Percentiles rank a stretch among this genome's conserved stretches.
phyloP scores from a whole-genome alignment of 2,113 vertebrate species.

The Semicossyphus pulcher region DNA sequence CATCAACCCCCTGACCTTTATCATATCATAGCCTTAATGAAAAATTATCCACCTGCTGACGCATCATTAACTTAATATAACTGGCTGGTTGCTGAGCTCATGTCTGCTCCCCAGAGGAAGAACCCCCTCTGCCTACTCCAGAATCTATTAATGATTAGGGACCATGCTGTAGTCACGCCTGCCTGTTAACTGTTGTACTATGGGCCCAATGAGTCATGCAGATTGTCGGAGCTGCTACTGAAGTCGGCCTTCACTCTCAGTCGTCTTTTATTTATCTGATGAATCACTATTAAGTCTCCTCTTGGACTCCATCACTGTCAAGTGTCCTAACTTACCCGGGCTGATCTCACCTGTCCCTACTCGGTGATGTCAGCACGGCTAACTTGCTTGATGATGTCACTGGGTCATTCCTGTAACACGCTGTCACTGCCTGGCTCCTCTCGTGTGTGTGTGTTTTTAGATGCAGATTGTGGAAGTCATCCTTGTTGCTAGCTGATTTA shows the following conservation, averaged over 20 bases:
- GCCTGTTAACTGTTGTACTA: not conserved
- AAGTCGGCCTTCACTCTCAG: not conserved
- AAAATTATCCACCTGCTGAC: not conserved
- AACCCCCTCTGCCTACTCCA: not conserved
- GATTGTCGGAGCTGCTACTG: not conserved
- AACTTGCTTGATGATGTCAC: slow-evolving; percentile 69
- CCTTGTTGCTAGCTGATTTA: slow-evolving; percentile 60
- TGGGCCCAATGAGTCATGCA: slow-evolving; percentile 17
- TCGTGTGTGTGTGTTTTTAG: slow-evolving; percentile 51
- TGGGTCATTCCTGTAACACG: slow-evolving; percentile 67
- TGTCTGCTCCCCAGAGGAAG: slow-evolving; percentile 7
- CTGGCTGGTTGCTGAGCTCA: not conserved
- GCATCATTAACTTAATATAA: not conserved
- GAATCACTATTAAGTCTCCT: slow-evolving; percentile 8
- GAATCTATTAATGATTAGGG: not conserved
- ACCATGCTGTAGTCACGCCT: not conserved
- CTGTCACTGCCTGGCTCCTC: slow-evolving; percentile 31
- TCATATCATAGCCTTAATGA: too few species aligned
- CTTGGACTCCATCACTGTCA: slow-evolving; percentile 24
- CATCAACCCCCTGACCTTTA: too few species aligned
- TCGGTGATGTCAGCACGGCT: slow-evolving; percentile 59
- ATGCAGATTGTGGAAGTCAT: slow-evolving; percentile 23
- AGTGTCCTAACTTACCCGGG: slow-evolving; percentile 42
- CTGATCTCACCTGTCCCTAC: slow-evolving; percentile 63
- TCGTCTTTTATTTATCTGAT: slow-evolving; percentile 27